Evolutionary conservation across 2,113 vertebrate genomes (phyloP), one percentile per base, ranked within the genome.

Genomic region (Cottus gobio): DNA sequence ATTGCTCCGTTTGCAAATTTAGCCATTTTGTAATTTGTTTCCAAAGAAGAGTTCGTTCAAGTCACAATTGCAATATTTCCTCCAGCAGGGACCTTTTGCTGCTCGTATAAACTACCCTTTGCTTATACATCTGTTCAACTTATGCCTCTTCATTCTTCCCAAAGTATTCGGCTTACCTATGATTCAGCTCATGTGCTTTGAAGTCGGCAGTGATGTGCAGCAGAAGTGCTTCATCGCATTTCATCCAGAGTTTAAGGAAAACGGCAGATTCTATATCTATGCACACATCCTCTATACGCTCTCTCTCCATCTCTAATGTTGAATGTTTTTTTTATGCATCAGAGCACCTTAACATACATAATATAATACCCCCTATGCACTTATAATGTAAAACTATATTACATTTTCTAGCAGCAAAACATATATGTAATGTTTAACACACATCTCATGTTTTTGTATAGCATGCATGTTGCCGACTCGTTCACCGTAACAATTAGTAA

Each of bases 21-120:
- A 46, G 16, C 22, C 44, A 70, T 76, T 76, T 48, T 36, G 8
- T 5, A 18, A 64, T 75, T 70, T 30, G 30, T 64, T 30, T 76
- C 8, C 26, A 24, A 65, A 71, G 50, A 30, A n/a, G 34, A 66
- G 46, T 34, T 57, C 22, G 1, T 16, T 46, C 2, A 39, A 28
- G 64, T 64, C 9, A 39, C 48, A 42, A 15, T 24, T 56, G 16
- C 34, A 64, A 10, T 28, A 15, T 46, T 42, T 62, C 1, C 30
- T 42, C 69, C 4, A 28, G 28, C 2, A 11, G 44, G 1, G 15
- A 30, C 31, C 26, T 46, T 13, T 44, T 5, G 28, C 30, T 42
- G 24, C 12, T 11, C 12, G 3, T 4, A 20, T 34, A 12, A 75
- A 39, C 60, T 26, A 5, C 10, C 5, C 5, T 62, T 48, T 61